Conservation (phyloP, 1,140 invertebrate genomes). For the Drosophila obscura region DNA sequence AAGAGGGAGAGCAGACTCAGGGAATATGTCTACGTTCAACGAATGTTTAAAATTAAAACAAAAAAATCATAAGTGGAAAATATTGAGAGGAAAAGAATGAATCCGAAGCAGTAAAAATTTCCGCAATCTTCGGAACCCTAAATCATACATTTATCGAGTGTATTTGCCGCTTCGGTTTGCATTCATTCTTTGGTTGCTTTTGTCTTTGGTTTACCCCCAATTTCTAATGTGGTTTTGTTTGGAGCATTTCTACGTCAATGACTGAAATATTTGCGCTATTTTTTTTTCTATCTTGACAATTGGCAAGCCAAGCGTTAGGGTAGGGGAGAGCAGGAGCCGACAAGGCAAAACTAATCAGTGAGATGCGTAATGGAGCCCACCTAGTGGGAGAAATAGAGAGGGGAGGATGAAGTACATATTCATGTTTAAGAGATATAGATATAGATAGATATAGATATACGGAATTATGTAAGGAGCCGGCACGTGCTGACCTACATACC, state of each 20-base stretch:
- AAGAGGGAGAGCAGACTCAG: no score
- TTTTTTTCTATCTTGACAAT: constrained; percentile 59
- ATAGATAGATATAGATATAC: constrained; percentile 6
- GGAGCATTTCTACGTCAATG: constrained; percentile 65
- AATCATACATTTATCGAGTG: no score
- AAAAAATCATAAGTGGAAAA: no score
- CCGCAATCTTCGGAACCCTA: no score
- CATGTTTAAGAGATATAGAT: not conserved
- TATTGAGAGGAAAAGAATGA: no score
- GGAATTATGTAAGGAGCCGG: constrained; percentile 23
- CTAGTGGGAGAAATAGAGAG: constrained; percentile 6
- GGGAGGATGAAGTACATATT: constrained; percentile 2
- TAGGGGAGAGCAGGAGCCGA: constrained; percentile 9
- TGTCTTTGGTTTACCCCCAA: not conserved
- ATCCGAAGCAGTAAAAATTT: no score
- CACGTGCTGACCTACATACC: constrained; percentile 47
- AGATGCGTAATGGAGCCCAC: constrained; percentile 55
- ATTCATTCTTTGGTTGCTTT: constrained; percentile 2
- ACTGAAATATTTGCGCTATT: constrained; percentile 68
- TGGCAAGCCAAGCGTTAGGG: constrained; percentile 17
- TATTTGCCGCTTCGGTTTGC: constrained; percentile 1
- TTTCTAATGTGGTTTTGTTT: constrained; percentile 16
- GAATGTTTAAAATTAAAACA: no score
- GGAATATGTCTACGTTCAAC: no score
- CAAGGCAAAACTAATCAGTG: constrained; percentile 63